Conservation (phyloP, 2,797 vertebrate species). For the Girardinus metallicus region DNA sequence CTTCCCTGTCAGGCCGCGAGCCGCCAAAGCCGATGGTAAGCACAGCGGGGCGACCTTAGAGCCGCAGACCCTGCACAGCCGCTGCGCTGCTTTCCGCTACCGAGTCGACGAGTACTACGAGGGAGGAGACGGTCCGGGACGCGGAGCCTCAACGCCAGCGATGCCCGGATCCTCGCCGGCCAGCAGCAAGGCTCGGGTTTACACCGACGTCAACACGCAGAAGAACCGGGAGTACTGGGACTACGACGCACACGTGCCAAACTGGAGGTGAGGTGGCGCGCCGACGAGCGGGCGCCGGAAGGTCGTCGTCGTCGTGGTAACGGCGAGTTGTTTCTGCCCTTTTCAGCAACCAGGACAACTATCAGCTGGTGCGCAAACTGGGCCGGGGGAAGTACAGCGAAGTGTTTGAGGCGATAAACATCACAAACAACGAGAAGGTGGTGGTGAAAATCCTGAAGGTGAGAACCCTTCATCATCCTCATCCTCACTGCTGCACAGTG, state of each 20-base stretch:
- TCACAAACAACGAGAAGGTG: conserved; percentile 97
- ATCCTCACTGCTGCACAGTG: background rate
- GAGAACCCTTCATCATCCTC: conserved; percentile 41
- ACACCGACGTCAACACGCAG: conserved; percentile 96
- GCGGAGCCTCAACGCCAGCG: conserved; percentile 80
- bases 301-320: conserved; percentile 2
- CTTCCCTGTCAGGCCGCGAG: conserved; percentile 50
- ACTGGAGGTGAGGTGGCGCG: conserved; percentile 87
- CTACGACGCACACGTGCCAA: conserved; percentile 94
- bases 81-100: conserved; percentile 66
- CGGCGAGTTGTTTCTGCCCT: background rate
- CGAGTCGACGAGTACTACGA: conserved; percentile 61
- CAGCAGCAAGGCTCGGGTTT: conserved; percentile 96
- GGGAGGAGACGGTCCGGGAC: conserved; percentile 62
- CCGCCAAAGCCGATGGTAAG: conserved; percentile 62
- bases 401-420: conserved; percentile 98
- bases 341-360: conserved; percentile 96
- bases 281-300: background rate
- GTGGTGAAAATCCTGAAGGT: conserved; percentile 99
- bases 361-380: conserved; percentile 96
- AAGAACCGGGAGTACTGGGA: conserved; percentile 98
- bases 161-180: conserved; percentile 94
- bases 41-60: conserved; percentile 53
- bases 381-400: conserved; percentile 98
- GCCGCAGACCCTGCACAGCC: conserved; percentile 50